These are phyloP conservation scores for Crematogaster levior DNA, from an alignment of 2,888 invertebrate genomes.

Conservation along the genomic window DNA sequence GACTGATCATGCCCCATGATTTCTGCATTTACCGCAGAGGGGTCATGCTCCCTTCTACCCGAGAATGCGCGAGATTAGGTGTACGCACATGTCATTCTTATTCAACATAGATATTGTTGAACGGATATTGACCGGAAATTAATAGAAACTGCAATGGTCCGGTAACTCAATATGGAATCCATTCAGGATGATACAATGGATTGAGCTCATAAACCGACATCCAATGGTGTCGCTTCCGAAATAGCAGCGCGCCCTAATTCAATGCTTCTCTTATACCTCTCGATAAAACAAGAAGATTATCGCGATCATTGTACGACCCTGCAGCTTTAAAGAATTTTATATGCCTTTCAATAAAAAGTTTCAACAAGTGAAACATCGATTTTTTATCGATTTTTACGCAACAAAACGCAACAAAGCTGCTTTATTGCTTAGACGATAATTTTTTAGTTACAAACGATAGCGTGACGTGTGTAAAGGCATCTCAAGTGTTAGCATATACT, in stretches of 20 bases:
- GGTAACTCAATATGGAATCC: conserved; percentile 52
- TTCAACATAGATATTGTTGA: background rate
- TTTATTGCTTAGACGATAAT: background rate
- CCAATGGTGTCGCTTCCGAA: conserved; percentile 21
- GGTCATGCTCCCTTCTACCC: background rate
- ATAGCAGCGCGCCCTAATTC: background rate
- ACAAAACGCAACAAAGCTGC: background rate
- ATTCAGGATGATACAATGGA: conserved; percentile 45
- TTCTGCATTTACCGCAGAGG: background rate
- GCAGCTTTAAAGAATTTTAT: background rate
- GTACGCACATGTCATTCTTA: conserved; percentile 24
- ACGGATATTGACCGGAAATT: conserved; percentile 54
- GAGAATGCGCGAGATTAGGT: conserved; percentile 2
- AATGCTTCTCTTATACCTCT: background rate
- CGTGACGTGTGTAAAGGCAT: too few species aligned
- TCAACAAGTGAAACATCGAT: background rate
- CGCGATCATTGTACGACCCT: background rate
- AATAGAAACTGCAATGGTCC: conserved; percentile 55
- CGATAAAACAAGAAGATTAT: conserved; percentile 24
- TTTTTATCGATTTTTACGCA: background rate
- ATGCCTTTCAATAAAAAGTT: background rate
- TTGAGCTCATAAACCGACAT: conserved; percentile 21
- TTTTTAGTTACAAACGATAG: background rate
- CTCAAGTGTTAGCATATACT: too few species aligned
- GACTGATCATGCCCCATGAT: conserved; percentile 14